Base-by-base conservation (phyloP, 2,113 vertebrate genomes). In the Pungitius pungitius region DNA sequence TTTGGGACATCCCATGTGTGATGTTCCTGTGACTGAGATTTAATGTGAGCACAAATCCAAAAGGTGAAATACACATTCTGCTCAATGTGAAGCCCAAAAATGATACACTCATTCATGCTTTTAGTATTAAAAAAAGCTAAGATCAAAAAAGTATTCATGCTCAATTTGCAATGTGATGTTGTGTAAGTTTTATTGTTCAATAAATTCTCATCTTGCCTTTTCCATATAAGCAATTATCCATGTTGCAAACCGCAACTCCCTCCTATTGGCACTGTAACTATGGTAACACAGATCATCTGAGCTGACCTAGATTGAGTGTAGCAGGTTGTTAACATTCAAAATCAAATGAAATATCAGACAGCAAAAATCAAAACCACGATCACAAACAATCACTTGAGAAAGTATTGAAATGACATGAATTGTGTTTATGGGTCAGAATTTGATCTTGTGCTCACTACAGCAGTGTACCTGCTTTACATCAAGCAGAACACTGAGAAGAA, bases 231-330 rank as follows among this genome's bases (percentile, higher is more conserved):
- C 14, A 12, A 65, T 60, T 47, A 59, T 69, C 17, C 40, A n/a
- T 35, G 65, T 73, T 68, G 75, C 61, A 65, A 75, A 74, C 52
- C 66, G 63, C 43, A 65, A 43, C 75, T 73, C 64, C 77, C 77
- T 69, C 83, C 73, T 49, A 47, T 45, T 62, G 26, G 22, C n/a
- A 65, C 57, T 42, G 87, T 89, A 84, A 75, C 87, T 84, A 90
- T 88, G 82, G 85, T 45, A 81, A 91, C 82, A 54, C 73, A 62
- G 70, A 80, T 14, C 71, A 86, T 40, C 66, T 80, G 73, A 59
- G 83, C 78, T 86, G 90, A 89, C 90, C 88, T 88, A 88, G 75
- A 87, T 90, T 42, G 69, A 74, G 58, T 82, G 68, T 72, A 78
- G 78, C 73, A 66, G 63, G 27, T 61, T 11, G 12, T 64, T 83